Base-by-base conservation (phyloP, 2,888 invertebrate genomes). In the Aphidoletes aphidimyza region DNA sequence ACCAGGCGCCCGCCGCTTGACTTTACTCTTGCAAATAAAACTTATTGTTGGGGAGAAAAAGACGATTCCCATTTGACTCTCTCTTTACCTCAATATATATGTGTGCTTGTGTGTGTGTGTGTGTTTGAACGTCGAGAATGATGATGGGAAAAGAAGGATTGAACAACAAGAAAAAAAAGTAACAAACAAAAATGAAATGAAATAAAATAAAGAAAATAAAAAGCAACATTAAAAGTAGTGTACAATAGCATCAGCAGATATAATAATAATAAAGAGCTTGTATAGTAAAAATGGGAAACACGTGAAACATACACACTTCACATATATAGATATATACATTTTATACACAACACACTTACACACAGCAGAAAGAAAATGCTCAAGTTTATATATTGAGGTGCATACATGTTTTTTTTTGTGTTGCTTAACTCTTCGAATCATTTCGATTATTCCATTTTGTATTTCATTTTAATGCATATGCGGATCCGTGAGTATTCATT, bases 261-360 rank as follows among this genome's bases (percentile, higher is more conserved):
- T 69, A 30, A 69, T 69, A 69, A 69, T 69, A 69, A 69, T 69
- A 69, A 69, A 69, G 69, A 69, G 69, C 69, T 69, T 69, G 69
- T 9, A 30, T 69, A 69, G 34, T 69, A 30, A 69, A n/a, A 69
- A 54, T 54, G 54, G 54, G 69, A 22, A 14, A 69, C n/a, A 69
- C 47, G 47, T 47, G 47, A 17, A 5, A 26, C 22, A 54, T 19
- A n/a, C n/a, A n/a, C n/a, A n/a, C n/a, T n/a, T n/a, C n/a, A n/a
- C n/a, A n/a, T n/a, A n/a, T n/a, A n/a, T n/a, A n/a, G n/a, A n/a
- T n/a, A n/a, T n/a, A n/a, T n/a, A n/a, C n/a, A n/a, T n/a, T n/a
- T n/a, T n/a, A n/a, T n/a, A n/a, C n/a, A n/a, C n/a, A n/a, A n/a
- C n/a, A n/a, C n/a, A n/a, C n/a, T n/a, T n/a, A n/a, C n/a, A n/a